Evolutionary conservation across 2,113 vertebrate species (phyloP).

Genomic region (Salvelinus alpinus): DNA sequence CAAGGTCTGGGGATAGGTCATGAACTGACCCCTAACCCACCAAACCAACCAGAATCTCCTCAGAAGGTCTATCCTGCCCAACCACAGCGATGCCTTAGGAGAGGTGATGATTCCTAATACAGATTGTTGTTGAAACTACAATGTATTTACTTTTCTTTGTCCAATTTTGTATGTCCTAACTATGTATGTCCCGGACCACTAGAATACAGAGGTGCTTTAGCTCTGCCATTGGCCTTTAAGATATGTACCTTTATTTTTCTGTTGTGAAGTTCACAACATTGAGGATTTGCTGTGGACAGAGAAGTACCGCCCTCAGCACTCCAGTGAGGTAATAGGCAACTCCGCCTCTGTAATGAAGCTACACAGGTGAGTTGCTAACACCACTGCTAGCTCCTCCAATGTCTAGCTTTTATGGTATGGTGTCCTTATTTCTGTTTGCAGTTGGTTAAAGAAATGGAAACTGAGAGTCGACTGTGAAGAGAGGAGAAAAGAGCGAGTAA

Average conservation of each 20-base stretch:
- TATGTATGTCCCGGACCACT: too few species aligned
- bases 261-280: conserved; percentile 64
- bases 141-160: background rate
- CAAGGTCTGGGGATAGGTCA: background rate
- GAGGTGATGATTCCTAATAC: background rate
- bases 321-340: conserved; percentile 86
- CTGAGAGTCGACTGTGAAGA: conserved; percentile 81
- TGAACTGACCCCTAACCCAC: background rate
- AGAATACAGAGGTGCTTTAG: background rate
- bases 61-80: background rate
- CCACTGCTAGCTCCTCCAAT: too few species aligned
- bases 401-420: too few species aligned
- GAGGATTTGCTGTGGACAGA: conserved; percentile 92
- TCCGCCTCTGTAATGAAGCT: conserved; percentile 78
- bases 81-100: conserved; percentile 27
- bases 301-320: conserved; percentile 86
- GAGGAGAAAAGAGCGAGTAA: conserved; percentile 72
- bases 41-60: background rate
- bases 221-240: background rate
- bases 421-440: conserved; percentile 56
- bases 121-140: too few species aligned
- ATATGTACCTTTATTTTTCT: background rate
- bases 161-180: background rate
- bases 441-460: conserved; percentile 96
- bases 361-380: conserved; percentile 70